Evolutionary conservation across 2,113 vertebrate genomes (phyloP).

Genomic region (Leucosticte australis): DNA sequence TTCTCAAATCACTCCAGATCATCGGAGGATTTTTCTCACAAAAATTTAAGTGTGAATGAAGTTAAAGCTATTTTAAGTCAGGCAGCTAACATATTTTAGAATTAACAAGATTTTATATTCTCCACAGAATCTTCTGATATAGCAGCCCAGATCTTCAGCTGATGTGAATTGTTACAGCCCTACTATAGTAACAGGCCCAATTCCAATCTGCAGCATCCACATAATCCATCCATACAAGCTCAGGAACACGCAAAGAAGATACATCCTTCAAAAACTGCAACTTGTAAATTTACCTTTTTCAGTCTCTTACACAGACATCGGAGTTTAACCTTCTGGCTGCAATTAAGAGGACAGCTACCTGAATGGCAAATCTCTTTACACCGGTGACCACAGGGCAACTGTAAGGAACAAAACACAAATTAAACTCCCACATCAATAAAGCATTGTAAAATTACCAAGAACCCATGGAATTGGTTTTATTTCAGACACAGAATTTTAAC

Average conservation of each 20-base stretch:
- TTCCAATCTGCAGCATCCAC: background rate
- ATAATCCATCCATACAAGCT: background rate
- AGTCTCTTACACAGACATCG: conserved; percentile 92
- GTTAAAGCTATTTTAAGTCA: background rate
- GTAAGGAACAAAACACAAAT: background rate
- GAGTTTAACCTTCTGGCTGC: conserved; percentile 91
- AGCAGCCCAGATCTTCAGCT: background rate
- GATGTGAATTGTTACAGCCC: background rate
- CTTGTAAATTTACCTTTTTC: conserved; percentile 82
- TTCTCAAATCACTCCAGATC: background rate
- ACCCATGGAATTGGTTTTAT: background rate
- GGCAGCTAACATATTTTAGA: background rate
- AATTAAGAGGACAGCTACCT: conserved; percentile 82
- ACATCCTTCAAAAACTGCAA: background rate
- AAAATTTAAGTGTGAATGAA: background rate
- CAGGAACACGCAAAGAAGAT: background rate
- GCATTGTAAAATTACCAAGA: background rate
- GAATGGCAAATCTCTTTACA: conserved; percentile 91
- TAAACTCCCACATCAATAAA: background rate
- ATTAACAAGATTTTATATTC: background rate
- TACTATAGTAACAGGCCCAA: background rate
- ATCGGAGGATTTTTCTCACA: background rate
- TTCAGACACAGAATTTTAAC: background rate
- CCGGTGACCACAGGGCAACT: conserved; percentile 91
- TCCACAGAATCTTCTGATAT: background rate